These are phyloP conservation scores for Hirundichthys speculiger DNA, from an alignment of 2,113 vertebrate genomes.

Conservation along the genomic window DNA sequence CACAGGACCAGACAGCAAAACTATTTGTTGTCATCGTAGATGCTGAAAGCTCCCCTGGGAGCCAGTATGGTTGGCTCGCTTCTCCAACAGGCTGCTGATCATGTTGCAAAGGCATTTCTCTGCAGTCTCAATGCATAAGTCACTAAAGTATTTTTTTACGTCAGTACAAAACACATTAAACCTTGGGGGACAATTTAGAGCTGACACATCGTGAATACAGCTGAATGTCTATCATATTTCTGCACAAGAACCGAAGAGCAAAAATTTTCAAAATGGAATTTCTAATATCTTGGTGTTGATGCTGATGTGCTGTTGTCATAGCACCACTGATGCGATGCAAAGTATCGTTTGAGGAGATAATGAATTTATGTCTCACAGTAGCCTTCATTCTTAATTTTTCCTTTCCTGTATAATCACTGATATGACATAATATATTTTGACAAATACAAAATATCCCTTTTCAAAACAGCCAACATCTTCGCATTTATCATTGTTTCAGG, in stretches of 20 bases:
- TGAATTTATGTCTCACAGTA: slow-evolving; percentile 57
- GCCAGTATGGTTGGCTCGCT: slow-evolving; percentile 45
- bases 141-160: slow-evolving; percentile 43
- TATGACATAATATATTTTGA: slow-evolving; percentile 70
- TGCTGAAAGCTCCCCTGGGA: slow-evolving; percentile 63
- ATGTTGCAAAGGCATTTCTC: slow-evolving; percentile 49
- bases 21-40: slow-evolving; percentile 68
- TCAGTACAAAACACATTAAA: slow-evolving; percentile 42
- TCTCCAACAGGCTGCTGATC: slow-evolving; percentile 48
- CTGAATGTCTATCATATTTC: slow-evolving; percentile 53
- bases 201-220: slow-evolving; percentile 5
- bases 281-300: slow-evolving; percentile 71
- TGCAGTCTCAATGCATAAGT: slow-evolving; percentile 12
- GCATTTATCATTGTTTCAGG: slow-evolving; percentile 68
- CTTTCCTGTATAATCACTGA: slow-evolving; percentile 69
- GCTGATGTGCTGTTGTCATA: slow-evolving; percentile 69
- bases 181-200: slow-evolving; percentile 36
- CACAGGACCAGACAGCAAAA: slow-evolving; percentile 54
- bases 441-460: slow-evolving; percentile 73
- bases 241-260: slow-evolving; percentile 27
- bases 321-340: slow-evolving; percentile 61
- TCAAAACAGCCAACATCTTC: slow-evolving; percentile 45
- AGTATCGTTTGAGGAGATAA: slow-evolving; percentile 66
- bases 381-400: slow-evolving; percentile 52
- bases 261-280: slow-evolving; percentile 61